These are phyloP conservation scores for Pachypanchax playfairii DNA, from an alignment of 2,113 vertebrate species.

Conservation along the genomic window DNA sequence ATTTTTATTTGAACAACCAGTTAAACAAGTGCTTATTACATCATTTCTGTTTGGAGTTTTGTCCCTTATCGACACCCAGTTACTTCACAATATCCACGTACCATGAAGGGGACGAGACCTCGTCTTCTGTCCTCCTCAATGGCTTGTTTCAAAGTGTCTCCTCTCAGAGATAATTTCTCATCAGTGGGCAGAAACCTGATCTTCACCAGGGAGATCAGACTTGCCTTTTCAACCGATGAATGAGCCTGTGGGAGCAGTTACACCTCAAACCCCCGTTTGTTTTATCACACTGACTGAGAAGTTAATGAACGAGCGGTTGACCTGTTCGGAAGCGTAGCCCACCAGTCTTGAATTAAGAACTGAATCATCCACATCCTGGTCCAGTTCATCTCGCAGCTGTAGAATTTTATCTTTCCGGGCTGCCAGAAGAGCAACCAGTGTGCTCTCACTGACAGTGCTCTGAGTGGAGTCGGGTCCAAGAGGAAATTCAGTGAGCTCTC, in stretches of 20 bases:
- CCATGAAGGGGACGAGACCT: conserved; percentile 92
- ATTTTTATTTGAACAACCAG: no score
- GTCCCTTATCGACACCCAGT: no score
- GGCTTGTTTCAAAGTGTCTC: conserved; percentile 86
- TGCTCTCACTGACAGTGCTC: conserved; percentile 95
- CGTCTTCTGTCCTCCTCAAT: conserved; percentile 86
- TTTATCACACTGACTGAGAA: neutral
- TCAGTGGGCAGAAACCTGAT: conserved; percentile 90
- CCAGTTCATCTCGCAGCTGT: conserved; percentile 83
- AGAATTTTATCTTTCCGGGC: conserved; percentile 91
- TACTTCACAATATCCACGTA: no score
- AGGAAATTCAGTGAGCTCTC: neutral
- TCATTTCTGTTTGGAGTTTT: no score
- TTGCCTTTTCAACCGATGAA: conserved; percentile 95
- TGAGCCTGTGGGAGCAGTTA: conserved; percentile 83
- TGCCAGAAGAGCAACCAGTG: conserved; percentile 89
- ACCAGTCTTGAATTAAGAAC: conserved; percentile 87
- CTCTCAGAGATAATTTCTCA: conserved; percentile 88
- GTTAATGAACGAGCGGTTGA: conserved; percentile 42
- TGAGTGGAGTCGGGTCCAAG: conserved; percentile 52
- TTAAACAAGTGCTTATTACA: no score
- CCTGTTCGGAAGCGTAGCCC: conserved; percentile 94
- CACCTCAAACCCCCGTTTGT: neutral
- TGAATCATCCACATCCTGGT: conserved; percentile 83
- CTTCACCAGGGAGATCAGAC: conserved; percentile 93